Evolutionary conservation across 2,113 vertebrate species (phyloP).

Genomic region (Epinephelus fuscoguttatus): DNA sequence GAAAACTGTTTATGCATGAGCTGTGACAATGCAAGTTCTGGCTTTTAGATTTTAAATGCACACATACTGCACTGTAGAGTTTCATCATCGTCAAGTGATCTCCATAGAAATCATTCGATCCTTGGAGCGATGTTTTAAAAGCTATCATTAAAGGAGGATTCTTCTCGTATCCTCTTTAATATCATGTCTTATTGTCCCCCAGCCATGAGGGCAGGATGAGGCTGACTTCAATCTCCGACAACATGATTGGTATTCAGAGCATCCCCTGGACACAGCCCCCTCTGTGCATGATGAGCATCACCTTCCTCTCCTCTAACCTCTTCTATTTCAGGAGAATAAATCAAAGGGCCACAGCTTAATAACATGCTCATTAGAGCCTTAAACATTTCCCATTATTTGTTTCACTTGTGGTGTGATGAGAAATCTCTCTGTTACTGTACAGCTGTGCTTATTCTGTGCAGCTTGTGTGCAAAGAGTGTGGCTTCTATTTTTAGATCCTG

Average conservation of each 20-base stretch:
- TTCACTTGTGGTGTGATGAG: not conserved
- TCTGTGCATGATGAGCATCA: conserved; percentile 23
- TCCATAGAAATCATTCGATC: conserved; percentile 42
- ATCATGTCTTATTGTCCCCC: conserved; percentile 50
- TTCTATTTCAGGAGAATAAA: not conserved
- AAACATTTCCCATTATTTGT: conserved; percentile 11
- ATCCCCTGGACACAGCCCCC: conserved; percentile 32
- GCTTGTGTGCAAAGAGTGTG: conserved; percentile 17
- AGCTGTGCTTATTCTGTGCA: conserved; percentile 39
- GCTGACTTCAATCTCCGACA: conserved; percentile 52
- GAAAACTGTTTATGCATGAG: conserved; percentile 46
- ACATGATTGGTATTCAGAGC: conserved; percentile 58
- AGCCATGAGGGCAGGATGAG: conserved; percentile 33
- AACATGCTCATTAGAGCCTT: conserved; percentile 20
- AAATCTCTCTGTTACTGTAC: conserved; percentile 2
- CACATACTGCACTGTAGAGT: not conserved
- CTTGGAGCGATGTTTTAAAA: conserved; percentile 30
- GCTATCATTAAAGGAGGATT: conserved; percentile 38
- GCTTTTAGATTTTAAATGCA: conserved; percentile 44
- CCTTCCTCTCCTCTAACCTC: conserved; percentile 24
- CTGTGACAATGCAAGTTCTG: conserved; percentile 30
- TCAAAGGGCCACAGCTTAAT: not conserved
- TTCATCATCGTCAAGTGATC: conserved; percentile 28
- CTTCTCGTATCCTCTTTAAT: conserved; percentile 36
- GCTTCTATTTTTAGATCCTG: conserved; percentile 52